Evolutionary conservation across 2,797 vertebrate species (phyloP), one percentile per base, ranked within the genome.

Genomic region (Gobio occitaniae): DNA sequence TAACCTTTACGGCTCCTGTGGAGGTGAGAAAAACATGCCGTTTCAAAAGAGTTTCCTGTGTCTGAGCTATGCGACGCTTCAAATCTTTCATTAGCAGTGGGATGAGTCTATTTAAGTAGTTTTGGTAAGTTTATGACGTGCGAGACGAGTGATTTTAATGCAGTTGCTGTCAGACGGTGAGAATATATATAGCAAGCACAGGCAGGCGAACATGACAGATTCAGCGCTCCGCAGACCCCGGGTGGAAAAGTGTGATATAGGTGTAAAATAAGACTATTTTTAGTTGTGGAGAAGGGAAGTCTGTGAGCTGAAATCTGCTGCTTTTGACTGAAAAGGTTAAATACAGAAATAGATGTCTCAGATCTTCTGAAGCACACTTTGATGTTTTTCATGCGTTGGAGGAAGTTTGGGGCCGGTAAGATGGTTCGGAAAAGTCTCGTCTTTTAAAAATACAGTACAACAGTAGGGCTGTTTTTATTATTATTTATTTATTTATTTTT

Each of bases 11-110:
- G 56, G 84, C 47, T 88, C 81, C 85, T 80, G 87, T 87, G 41
- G 87, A 92, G 92, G 92, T 91, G 92, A 93, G 90, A 93, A 90
- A 84, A 86, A 87, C 86, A 91, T 84, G 90, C 86, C 90, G 92
- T 88, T 87, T 77, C 48, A 89, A 77, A 91, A 90, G 87, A 84
- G 91, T 93, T 93, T 92, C 77, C 90, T 88, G 84, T 76, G 68
- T 80, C 84, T 56, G 83, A 56, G 74, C 13, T 84, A 88, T 87
- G 68, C 79, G 32, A 25, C 70, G 52, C 52, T 66, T 47, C 29
- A 44, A 44, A 41, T 54, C 9, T 38, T 75, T 78, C 75, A 44
- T 77, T 82, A 10, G 38, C 29, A 66, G 47, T 48, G 16, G 47
- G 16, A 25, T 29, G 44, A 65, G 17, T 36, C 5, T 52, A 17